Base-by-base conservation (phyloP, 2,888 invertebrate genomes). In the Dolomedes plantarius region DNA sequence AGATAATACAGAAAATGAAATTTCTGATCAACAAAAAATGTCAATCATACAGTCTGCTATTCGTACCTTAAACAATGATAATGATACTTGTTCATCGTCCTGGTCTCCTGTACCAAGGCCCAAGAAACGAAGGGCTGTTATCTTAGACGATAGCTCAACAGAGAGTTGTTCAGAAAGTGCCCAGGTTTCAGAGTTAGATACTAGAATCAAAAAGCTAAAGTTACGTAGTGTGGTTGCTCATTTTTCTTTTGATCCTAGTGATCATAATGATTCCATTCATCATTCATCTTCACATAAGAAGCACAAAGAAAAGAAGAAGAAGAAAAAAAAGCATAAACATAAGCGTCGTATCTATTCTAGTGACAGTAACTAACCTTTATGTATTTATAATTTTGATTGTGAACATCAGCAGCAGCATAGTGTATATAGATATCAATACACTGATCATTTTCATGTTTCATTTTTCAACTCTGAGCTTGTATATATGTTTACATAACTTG, bases 181-280 rank as follows among this genome's bases (percentile, higher is more conserved):
- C 16, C 5, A 65, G 0, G 29, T 31, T 13, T 19, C 67, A 32
- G 67, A 67, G 9, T 19, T 7, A 19, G 36, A 36, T 9, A n/a
- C 41, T 41, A 7, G 27, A 16, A 9, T 9, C 11, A 80, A 75
- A 39, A 76, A 76, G 13, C 16, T 56, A 13, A 80, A 76, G 28
- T 28, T 86, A 9, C 28, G 65, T 5, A 75, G 80, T 39, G 86
- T 86, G 5, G 72, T 86, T 11, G 67, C 71, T 62, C 69, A 64
- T 64, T 71, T 69, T 23, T 65, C 74, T 1, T 28, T 41, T 31
- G 73, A 71, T 32, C 31, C 23, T 6, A 67, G 65, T 71, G 77
- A 65, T 46, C 13, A 50, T 13, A n/a, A 19, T 1, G 62, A 79
- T 19, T 79, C 79, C 0, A 31, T 65, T 13, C 74, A 67, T 56